Percentiles rank a stretch among this genome's conserved stretches.
Conservation (phyloP, 2,888 invertebrate species). For the Dimorphilus gyrociliatus region DNA sequence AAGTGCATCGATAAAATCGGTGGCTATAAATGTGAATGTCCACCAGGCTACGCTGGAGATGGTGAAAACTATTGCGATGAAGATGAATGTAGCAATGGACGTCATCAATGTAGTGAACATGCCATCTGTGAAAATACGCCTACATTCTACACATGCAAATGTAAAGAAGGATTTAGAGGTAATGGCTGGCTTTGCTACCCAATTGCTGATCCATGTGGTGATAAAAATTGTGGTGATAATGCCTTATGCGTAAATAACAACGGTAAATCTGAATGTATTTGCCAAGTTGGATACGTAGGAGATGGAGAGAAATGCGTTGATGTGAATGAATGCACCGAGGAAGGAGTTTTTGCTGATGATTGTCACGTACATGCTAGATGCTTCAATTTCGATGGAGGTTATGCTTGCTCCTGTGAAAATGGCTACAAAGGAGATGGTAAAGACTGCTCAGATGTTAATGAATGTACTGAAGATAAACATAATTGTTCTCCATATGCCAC, state of each 20-base stretch:
- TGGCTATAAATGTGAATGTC: constrained; percentile 1
- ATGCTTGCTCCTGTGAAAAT: too few species aligned
- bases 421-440: too few species aligned
- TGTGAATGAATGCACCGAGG: too few species aligned
- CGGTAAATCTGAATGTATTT: constrained; percentile 1
- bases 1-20: neutral
- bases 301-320: neutral
- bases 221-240: neutral
- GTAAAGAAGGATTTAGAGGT: constrained; percentile 1
- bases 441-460: too few species aligned
- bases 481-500: too few species aligned
- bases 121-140: neutral
- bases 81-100: constrained; percentile 1
- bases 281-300: neutral
- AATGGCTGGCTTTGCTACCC: neutral
- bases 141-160: constrained; percentile 1
- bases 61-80: neutral
- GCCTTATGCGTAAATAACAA: neutral
- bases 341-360: too few species aligned
- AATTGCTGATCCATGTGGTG: too few species aligned
- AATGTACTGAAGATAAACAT: too few species aligned
- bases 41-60: neutral
- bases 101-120: neutral
- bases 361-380: too few species aligned
- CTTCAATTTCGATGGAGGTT: too few species aligned